Conservation (phyloP, 1,140 invertebrate genomes). For the Thaumetopoea pityocampa region DNA sequence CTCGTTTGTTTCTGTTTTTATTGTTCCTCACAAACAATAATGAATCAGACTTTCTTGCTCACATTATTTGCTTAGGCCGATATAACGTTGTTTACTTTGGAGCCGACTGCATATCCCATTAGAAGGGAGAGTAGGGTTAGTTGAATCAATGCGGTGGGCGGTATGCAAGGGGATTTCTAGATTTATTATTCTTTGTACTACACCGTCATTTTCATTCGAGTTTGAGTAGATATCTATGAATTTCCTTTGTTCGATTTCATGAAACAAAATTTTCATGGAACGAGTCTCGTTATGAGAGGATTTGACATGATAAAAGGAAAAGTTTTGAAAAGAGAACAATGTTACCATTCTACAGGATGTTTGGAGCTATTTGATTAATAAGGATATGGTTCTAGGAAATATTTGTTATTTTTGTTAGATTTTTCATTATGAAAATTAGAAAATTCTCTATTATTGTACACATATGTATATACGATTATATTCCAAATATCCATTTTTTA, state of each 20-base stretch:
- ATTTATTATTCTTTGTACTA: constrained; percentile 41
- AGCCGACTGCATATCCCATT: constrained; percentile 42
- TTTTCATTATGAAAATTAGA: constrained; percentile 30
- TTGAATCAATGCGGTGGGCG: constrained; percentile 58
- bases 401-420: constrained; percentile 42
- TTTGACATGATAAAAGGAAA: constrained; percentile 56
- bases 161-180: constrained; percentile 43
- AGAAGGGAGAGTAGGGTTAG: constrained; percentile 46
- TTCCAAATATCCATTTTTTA: too few species aligned
- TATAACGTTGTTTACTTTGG: constrained; percentile 57
- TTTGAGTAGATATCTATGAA: constrained; percentile 26
- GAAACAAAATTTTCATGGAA: constrained; percentile 29
- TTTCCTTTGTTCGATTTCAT: constrained; percentile 26
- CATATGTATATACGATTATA: too few species aligned
- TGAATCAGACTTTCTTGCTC: constrained; percentile 64
- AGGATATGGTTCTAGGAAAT: constrained; percentile 57
- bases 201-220: constrained; percentile 14
- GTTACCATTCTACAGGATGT: constrained; percentile 49
- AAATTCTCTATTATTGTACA: too few species aligned
- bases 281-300: constrained; percentile 43
- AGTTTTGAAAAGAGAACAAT: constrained; percentile 43
- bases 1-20: constrained; percentile 55
- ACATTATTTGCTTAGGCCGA: constrained; percentile 54
- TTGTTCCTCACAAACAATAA: constrained; percentile 53
- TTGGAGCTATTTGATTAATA: constrained; percentile 52